Conservation (phyloP, 2,888 invertebrate genomes). For the Physocephala rufipes region DNA sequence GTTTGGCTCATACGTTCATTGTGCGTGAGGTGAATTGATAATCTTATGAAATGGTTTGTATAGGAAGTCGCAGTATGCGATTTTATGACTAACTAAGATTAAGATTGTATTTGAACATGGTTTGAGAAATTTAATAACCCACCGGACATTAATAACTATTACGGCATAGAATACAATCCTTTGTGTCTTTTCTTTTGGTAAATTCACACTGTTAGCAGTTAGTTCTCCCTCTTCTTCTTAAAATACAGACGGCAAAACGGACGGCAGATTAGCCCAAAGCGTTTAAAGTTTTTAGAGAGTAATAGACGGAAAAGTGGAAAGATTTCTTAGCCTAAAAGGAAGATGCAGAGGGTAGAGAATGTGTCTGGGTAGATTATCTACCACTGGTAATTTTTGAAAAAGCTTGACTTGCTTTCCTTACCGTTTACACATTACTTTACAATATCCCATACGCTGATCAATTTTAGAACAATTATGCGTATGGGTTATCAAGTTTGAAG, state of each 20-base stretch:
- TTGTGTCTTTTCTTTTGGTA: no score
- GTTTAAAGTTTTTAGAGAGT: no score
- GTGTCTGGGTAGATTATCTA: background rate
- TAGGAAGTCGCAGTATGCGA: slow-evolving; percentile 59
- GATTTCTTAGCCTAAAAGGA: no score
- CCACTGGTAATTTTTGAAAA: background rate
- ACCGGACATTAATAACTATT: slow-evolving; percentile 12
- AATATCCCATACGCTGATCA: background rate
- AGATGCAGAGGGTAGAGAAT: background rate
- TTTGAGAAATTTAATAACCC: slow-evolving; percentile 28
- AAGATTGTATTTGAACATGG: slow-evolving; percentile 22
- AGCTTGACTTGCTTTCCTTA: slow-evolving; percentile 8
- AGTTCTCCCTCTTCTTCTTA: no score
- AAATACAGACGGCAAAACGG: no score
- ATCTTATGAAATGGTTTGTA: slow-evolving; percentile 58
- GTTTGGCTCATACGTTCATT: background rate
- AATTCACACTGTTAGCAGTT: no score
- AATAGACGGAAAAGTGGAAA: no score
- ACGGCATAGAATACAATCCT: background rate
- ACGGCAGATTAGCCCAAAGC: no score
- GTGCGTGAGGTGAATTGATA: slow-evolving; percentile 57
- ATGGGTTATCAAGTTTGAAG: no score
- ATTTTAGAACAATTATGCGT: no score
- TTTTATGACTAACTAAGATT: slow-evolving; percentile 46
- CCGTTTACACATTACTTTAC: background rate